Conservation (phyloP, 2,888 invertebrate genomes). For the Agrotis segetum region DNA sequence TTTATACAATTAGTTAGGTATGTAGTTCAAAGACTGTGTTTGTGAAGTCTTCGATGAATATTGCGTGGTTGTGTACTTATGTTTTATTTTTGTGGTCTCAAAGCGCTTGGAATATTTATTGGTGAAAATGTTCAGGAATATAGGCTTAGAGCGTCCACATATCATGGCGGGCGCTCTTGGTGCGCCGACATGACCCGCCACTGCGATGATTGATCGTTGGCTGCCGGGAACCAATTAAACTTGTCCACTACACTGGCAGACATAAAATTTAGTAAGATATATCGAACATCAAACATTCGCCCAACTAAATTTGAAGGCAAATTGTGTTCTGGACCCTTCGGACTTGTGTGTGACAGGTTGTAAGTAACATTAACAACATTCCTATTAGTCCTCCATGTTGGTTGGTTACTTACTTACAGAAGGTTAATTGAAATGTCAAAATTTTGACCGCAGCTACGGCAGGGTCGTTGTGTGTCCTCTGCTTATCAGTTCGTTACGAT, state of each 20-base stretch:
- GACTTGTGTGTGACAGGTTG: slow-evolving; percentile 35
- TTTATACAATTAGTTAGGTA: slow-evolving; percentile 26
- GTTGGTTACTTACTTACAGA: background rate
- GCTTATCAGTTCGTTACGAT: background rate
- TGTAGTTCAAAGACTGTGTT: slow-evolving; percentile 39
- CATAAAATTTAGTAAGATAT: slow-evolving; percentile 81
- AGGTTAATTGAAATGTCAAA: slow-evolving; percentile 41
- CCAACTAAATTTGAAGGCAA: slow-evolving; percentile 44
- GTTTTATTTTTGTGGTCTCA: slow-evolving; percentile 30
- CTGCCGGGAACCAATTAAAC: slow-evolving; percentile 86
- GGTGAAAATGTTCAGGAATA: slow-evolving; percentile 45
- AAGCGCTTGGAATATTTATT: slow-evolving; percentile 44
- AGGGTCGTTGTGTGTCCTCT: background rate
- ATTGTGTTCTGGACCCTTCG: slow-evolving; percentile 28
- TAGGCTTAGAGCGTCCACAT: slow-evolving; percentile 48
- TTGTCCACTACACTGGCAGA: slow-evolving; percentile 83
- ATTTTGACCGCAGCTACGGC: slow-evolving; percentile 1
- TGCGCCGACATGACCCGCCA: slow-evolving; percentile 76
- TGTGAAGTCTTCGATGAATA: slow-evolving; percentile 28
- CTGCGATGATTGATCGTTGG: slow-evolving; percentile 84
- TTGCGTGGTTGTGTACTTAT: slow-evolving; percentile 13
- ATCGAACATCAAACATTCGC: slow-evolving; percentile 68
- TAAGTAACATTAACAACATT: slow-evolving; percentile 20
- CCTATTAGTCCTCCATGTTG: background rate
- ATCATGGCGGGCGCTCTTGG: slow-evolving; percentile 58